Conservation (phyloP, 2,113 vertebrate species). For the Mus spicilegus region DNA sequence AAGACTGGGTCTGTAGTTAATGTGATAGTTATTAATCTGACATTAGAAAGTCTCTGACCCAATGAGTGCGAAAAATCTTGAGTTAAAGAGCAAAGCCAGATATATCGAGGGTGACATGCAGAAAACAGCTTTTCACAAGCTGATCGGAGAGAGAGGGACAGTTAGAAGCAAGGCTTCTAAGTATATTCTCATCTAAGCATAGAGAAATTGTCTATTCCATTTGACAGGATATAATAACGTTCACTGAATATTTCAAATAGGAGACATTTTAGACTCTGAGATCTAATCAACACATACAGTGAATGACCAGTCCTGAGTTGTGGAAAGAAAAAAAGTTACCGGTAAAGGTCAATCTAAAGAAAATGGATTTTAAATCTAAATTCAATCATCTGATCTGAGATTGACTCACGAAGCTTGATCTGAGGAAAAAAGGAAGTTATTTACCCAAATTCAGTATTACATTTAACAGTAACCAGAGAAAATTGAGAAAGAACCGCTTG, state of each 20-base stretch:
- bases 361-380: neutral
- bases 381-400: neutral
- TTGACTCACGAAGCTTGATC: neutral
- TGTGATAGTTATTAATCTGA: neutral
- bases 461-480: neutral
- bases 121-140: neutral
- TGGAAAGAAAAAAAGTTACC: neutral
- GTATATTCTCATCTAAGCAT: neutral
- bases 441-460: neutral
- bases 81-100: slow-evolving; percentile 50
- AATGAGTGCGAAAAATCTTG: slow-evolving; percentile 1
- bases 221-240: neutral
- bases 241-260: neutral
- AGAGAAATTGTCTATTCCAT: neutral
- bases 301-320: neutral
- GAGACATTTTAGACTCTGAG: neutral
- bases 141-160: slow-evolving; percentile 17
- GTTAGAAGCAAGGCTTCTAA: neutral
- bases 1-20: neutral
- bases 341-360: neutral
- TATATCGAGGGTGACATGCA: neutral
- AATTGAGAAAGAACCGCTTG: neutral
- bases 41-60: neutral
- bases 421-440: neutral
- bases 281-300: neutral